Conservation (phyloP, 2,797 vertebrate genomes). For the Babyrousa celebensis region DNA sequence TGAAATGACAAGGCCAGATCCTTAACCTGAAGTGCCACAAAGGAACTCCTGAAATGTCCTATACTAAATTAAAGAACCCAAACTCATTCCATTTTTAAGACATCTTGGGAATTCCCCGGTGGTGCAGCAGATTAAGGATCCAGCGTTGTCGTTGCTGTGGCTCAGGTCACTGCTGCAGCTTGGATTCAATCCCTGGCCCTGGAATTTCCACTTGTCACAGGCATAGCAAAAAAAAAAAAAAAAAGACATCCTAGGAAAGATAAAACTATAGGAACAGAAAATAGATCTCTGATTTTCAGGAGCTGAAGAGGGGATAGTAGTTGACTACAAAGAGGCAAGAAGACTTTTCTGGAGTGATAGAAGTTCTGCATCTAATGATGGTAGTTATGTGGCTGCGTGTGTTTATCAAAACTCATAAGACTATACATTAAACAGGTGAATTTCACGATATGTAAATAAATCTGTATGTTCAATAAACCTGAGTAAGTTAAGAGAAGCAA, state of each 20-base stretch:
- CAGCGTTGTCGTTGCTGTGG: too few species aligned
- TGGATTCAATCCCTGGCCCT: too few species aligned
- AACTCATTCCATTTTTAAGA: not conserved
- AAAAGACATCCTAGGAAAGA: not conserved
- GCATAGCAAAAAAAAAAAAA: too few species aligned
- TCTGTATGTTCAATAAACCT: not conserved
- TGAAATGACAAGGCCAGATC: too few species aligned
- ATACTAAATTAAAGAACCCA: not conserved
- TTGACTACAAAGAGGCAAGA: not conserved
- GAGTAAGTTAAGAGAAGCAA: not conserved
- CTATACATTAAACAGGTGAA: not conserved
- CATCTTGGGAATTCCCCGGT: not conserved
- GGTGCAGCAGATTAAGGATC: too few species aligned
- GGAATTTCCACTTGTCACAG: too few species aligned
- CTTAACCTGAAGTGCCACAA: too few species aligned
- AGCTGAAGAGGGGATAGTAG: not conserved
- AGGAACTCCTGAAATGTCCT: not conserved
- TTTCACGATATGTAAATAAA: not conserved
- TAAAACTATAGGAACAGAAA: not conserved
- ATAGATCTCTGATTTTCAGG: not conserved
- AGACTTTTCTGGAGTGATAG: not conserved
- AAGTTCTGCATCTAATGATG: not conserved
- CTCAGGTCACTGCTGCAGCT: too few species aligned
- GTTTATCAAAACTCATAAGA: not conserved
- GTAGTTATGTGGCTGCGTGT: not conserved